Percentiles rank a stretch among this genome's conserved stretches.
These are phyloP conservation scores for Leistus spinibarbis DNA, from an alignment of 2,888 invertebrate genomes.

Conservation along the genomic window DNA sequence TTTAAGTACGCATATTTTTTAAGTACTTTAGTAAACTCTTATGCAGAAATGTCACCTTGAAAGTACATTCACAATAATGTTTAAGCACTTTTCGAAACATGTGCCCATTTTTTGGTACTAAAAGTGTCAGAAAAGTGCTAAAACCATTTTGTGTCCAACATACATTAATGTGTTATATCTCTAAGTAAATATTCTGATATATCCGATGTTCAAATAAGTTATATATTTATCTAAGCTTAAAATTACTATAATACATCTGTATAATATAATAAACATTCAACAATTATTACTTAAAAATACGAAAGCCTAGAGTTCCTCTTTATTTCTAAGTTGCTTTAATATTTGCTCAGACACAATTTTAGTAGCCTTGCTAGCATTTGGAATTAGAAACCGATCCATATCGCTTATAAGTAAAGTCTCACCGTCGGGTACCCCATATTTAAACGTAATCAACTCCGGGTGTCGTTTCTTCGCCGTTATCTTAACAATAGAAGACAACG, in stretches of 20 bases:
- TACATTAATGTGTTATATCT: not conserved
- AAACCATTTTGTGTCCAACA: not conserved
- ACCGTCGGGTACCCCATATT: slow-evolving; percentile 87
- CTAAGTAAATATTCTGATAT: not conserved
- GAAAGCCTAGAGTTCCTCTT: slow-evolving; percentile 43
- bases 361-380: slow-evolving; percentile 88
- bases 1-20: not conserved
- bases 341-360: slow-evolving; percentile 90
- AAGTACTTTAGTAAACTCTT: not conserved
- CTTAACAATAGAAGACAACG: slow-evolving; percentile 90
- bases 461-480: slow-evolving; percentile 96
- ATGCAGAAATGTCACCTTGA: not conserved
- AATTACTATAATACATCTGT: slow-evolving; percentile 37
- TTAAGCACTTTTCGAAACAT: not conserved
- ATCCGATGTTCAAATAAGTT: slow-evolving; percentile 9
- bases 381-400: slow-evolving; percentile 91
- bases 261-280: not conserved
- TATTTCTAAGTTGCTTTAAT: slow-evolving; percentile 64
- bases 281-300: not conserved
- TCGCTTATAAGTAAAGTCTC: slow-evolving; percentile 82
- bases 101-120: not conserved
- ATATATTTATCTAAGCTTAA: slow-evolving; percentile 27
- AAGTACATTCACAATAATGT: not conserved
- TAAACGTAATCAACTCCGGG: slow-evolving; percentile 96
- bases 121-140: not conserved